Conservation (phyloP, 2,797 vertebrate genomes). For the Rachycentron canadum region DNA sequence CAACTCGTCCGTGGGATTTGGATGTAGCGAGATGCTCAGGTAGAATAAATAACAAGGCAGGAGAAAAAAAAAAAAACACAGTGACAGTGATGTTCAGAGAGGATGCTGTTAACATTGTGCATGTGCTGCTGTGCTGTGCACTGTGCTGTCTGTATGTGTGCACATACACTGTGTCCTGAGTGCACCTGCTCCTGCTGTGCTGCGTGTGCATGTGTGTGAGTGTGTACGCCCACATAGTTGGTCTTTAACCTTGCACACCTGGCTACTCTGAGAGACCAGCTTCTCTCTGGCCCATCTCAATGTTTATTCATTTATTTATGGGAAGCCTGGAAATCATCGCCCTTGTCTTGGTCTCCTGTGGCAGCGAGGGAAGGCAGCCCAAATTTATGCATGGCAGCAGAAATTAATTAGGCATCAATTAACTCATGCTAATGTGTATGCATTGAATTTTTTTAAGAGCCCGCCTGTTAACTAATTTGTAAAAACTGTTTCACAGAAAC, state of each 20-base stretch:
- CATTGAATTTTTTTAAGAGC: constrained; percentile 80
- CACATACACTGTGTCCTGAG: constrained; percentile 11
- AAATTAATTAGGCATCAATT: constrained; percentile 91
- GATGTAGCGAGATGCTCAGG: constrained; percentile 60
- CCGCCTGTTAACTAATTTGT: constrained; percentile 88
- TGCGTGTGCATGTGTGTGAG: constrained; percentile 29
- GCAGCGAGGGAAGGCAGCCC: constrained; percentile 73
- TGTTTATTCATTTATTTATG: constrained; percentile 91
- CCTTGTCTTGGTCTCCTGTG: constrained; percentile 82
- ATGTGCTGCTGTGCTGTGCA: constrained; percentile 60
- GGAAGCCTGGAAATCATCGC: constrained; percentile 78
- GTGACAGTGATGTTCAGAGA: constrained; percentile 62
- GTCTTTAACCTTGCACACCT: constrained; percentile 84
- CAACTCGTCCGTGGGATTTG: constrained; percentile 71
- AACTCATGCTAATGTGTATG: constrained; percentile 88
- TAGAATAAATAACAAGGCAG: constrained; percentile 69
- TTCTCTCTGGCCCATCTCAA: constrained; percentile 80
- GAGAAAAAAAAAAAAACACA: neutral
- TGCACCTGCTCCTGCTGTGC: constrained; percentile 2
- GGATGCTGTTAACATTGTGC: constrained; percentile 59
- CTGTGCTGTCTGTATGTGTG: constrained; percentile 26
- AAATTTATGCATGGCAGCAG: constrained; percentile 88
- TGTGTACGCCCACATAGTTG: constrained; percentile 78
- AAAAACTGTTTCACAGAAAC: constrained; percentile 81
- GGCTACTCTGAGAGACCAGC: constrained; percentile 73